Conservation (phyloP, 2,797 vertebrate species). For the Alfaro cultratus region DNA sequence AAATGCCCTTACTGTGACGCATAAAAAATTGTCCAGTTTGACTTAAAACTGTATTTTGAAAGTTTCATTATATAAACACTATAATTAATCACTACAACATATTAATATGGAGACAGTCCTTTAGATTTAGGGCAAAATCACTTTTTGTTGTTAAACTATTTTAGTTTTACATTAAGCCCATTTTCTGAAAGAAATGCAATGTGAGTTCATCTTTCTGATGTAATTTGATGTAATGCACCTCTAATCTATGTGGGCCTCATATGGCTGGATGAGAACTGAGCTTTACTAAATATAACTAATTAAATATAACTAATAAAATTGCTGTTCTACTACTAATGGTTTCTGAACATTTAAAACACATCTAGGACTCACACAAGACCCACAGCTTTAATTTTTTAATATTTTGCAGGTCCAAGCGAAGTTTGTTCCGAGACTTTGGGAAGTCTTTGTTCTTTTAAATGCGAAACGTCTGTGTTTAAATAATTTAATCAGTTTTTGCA, state of each 20-base stretch:
- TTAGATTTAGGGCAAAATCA: background rate
- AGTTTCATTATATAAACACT: background rate
- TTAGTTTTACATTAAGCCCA: background rate
- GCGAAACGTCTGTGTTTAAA: background rate
- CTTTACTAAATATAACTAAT: too few relatives aligned
- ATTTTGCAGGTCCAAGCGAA: background rate
- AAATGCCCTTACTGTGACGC: background rate
- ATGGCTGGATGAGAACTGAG: background rate
- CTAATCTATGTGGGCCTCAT: background rate
- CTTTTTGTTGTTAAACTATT: background rate
- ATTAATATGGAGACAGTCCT: background rate
- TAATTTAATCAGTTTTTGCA: background rate
- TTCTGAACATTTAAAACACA: background rate
- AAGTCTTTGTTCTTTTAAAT: background rate
- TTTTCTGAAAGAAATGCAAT: background rate
- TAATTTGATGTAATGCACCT: background rate
- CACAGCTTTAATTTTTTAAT: background rate
- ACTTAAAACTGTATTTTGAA: background rate
- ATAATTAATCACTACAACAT: background rate
- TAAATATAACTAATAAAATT: too few relatives aligned
- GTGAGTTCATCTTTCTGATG: background rate
- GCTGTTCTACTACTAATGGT: background rate
- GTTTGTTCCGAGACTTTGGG: background rate
- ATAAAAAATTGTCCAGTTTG: background rate
- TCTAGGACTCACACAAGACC: background rate